Evolutionary conservation across 1,140 invertebrate species (phyloP), one percentile per base, ranked within the genome.

Genomic region (Adelges cooleyi): DNA sequence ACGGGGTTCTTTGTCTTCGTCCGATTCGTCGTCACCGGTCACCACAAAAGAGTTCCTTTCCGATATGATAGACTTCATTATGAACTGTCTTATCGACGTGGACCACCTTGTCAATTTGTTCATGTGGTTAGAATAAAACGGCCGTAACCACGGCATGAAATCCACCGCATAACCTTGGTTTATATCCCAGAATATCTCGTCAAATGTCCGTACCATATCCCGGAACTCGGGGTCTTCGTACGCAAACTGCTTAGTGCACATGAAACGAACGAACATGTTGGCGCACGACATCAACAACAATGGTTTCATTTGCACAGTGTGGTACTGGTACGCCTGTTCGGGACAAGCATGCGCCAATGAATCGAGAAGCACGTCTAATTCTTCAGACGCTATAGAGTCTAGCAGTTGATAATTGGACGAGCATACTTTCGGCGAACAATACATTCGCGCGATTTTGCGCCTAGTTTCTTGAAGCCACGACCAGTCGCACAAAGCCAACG

Each of bases 111-210:
- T 77, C 44, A 91, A 76, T 67, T 83, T 83, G 0, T 79, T 75
- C 77, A 87, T 82, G 71, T 90, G 85, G 0, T 77, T 73, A 9
- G 75, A 75, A 72, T 89, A 88, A 48, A 89, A 80, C 0, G 86
- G 86, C 54, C 82, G 76, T 0, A 93, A 70, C 80, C 86, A 89
- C 0, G 90, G 90, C 18, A 94, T 72, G 72, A 93, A 91, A 72
- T 94, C 91, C 0, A 91, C 82, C 0, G 86, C 82, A 72, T 90
- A 91, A 0, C 89, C 89, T 72, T 90, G 86, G 72, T 93, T 92
- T 65, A 93, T 87, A 71, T 93, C 89, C 80, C 83, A 89, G 76
- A 94, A 94, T 4, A 94, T 87, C 66, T 84, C 81, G 70, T 93
- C 89, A 71, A 92, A 93, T 65, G 81, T 81, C 22, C 80, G 71